Evolutionary conservation across 2,888 invertebrate species (phyloP).

Genomic region (Microctonus brassicae): DNA sequence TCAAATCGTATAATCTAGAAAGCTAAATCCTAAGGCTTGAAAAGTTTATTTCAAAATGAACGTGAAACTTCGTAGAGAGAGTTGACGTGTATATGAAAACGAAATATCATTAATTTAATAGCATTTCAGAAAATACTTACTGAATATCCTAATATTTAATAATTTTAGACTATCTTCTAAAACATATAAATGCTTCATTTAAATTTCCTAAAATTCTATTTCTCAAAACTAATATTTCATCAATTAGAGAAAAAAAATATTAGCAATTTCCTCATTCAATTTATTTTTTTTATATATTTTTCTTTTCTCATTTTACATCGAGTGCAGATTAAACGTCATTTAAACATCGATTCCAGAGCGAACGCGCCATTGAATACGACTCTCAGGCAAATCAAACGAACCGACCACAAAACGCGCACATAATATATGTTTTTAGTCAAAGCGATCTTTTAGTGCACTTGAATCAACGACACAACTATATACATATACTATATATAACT

Average conservation of each 20-base stretch:
- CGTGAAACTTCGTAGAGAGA: not conserved
- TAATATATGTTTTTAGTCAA: not conserved
- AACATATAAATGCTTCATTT: too few relatives aligned
- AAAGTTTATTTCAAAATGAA: not conserved
- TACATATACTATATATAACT: not conserved
- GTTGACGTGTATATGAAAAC: too few relatives aligned
- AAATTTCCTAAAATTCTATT: too few relatives aligned
- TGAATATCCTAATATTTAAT: too few relatives aligned
- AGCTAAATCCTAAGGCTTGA: slow-evolving; percentile 24
- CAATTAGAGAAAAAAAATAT: too few relatives aligned
- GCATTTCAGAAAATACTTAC: too few relatives aligned
- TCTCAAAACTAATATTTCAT: too few relatives aligned
- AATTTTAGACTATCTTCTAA: not conserved
- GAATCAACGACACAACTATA: not conserved
- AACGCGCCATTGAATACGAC: slow-evolving; percentile 12
- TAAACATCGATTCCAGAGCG: slow-evolving; percentile 36
- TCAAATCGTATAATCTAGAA: slow-evolving; percentile 16
- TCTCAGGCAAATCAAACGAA: slow-evolving; percentile 53
- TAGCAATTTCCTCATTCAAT: not conserved
- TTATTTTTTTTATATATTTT: not conserved
- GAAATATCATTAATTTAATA: not conserved
- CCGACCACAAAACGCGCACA: slow-evolving; percentile 42
- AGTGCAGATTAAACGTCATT: slow-evolving; percentile 53
- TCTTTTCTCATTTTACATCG: not conserved
- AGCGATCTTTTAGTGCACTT: not conserved